Evolutionary conservation across 2,113 vertebrate genomes (phyloP).

Genomic region (Limanda limanda): DNA sequence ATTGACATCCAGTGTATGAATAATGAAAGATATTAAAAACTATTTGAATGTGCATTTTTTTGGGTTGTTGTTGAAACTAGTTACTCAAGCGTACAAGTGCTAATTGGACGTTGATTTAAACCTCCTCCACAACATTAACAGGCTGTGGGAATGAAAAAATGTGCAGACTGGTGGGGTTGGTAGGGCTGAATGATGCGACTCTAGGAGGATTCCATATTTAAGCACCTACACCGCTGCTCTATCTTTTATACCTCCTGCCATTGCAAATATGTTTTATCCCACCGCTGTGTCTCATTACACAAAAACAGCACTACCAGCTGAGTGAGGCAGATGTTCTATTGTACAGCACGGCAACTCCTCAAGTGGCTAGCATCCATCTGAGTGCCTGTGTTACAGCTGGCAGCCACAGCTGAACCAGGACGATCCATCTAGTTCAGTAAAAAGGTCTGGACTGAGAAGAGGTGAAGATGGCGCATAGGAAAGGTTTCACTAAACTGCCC

Average conservation of each 20-base stretch:
- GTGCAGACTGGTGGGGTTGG: background rate
- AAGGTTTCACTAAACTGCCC: constrained; percentile 23
- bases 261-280: constrained; percentile 66
- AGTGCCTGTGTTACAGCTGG: constrained; percentile 66
- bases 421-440: constrained; percentile 72
- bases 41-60: background rate
- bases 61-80: background rate
- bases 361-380: constrained; percentile 73
- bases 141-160: constrained; percentile 15
- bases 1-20: background rate
- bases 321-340: constrained; percentile 77
- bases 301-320: constrained; percentile 71
- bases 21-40: background rate
- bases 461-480: constrained; percentile 16
- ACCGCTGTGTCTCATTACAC: constrained; percentile 71
- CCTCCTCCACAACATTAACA: background rate
- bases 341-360: constrained; percentile 68
- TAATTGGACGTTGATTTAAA: background rate
- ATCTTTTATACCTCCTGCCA: constrained; percentile 32
- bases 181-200: constrained; percentile 21
- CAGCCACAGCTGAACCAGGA: constrained; percentile 63
- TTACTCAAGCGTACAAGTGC: background rate
- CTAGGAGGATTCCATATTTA: constrained; percentile 42
- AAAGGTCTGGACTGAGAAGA: constrained; percentile 41
- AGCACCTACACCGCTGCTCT: constrained; percentile 41